Evolutionary conservation across 2,797 vertebrate species (phyloP).

Genomic region (Myiothlypis coronata): DNA sequence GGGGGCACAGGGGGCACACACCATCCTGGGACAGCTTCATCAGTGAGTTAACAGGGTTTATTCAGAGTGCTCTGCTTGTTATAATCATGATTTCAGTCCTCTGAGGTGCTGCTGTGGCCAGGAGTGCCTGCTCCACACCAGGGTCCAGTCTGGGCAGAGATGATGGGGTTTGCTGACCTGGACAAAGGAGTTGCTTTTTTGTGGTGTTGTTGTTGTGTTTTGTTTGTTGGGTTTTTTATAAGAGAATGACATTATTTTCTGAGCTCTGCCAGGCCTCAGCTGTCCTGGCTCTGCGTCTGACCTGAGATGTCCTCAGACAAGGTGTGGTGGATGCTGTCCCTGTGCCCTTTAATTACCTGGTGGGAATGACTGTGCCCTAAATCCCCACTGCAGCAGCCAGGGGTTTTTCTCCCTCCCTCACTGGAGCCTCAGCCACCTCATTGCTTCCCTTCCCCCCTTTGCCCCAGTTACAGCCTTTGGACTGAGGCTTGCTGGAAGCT

Average conservation of each 20-base stretch:
- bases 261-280: neutral
- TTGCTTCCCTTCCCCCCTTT: rapidly evolving
- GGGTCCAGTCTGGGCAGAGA: neutral
- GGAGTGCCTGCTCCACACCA: neutral
- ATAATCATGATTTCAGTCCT: neutral
- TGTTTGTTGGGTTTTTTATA: neutral
- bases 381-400: neutral
- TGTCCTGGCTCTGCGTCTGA: neutral
- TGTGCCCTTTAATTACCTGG: neutral
- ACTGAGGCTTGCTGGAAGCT: neutral
- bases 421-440: neutral
- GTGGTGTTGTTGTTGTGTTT: neutral
- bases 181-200: neutral
- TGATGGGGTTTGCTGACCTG: neutral
- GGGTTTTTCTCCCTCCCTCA: neutral
- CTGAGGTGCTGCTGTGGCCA: neutral
- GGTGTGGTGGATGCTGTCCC: neutral
- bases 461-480: neutral
- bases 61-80: neutral
- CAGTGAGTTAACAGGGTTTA: neutral
- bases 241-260: neutral
- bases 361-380: neutral
- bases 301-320: neutral
- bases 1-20: rapidly evolving
- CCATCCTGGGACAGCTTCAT: rapidly evolving